Conservation (phyloP, 2,888 invertebrate species). For the Athalia cordata region DNA sequence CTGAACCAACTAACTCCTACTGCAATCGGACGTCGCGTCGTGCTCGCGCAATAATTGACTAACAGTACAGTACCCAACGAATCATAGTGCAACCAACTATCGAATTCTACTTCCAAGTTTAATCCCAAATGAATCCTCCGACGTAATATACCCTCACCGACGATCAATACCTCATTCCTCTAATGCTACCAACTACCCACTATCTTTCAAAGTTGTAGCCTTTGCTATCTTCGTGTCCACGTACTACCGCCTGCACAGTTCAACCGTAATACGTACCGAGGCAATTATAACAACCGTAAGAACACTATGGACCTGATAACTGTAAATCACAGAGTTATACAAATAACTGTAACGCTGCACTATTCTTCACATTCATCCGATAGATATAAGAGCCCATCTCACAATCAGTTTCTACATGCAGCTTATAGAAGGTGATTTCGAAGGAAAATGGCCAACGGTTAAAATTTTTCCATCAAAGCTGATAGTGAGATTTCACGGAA, state of each 20-base stretch:
- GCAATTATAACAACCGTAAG: constrained; percentile 41
- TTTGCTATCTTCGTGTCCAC: constrained; percentile 16
- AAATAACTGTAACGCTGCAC: constrained; percentile 38
- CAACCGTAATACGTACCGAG: not conserved
- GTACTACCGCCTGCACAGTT: not conserved
- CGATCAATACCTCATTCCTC: constrained; percentile 7
- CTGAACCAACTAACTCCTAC: not conserved
- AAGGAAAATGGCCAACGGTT: too few species aligned
- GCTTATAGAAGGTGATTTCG: too few species aligned
- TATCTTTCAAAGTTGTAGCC: constrained; percentile 18
- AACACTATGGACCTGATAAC: constrained; percentile 32
- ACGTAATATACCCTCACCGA: not conserved
- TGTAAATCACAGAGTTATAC: constrained; percentile 31
- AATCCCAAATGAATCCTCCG: not conserved
- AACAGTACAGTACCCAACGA: constrained; percentile 18
- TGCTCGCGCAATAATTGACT: constrained; percentile 19
- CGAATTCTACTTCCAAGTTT: not conserved
- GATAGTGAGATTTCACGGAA: too few species aligned
- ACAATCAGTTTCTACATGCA: not conserved
- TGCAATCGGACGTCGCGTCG: not conserved
- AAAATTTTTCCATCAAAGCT: too few species aligned
- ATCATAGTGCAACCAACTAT: not conserved
- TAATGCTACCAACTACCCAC: not conserved
- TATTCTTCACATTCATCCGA: constrained; percentile 19
- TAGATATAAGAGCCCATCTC: not conserved